phyloP scores from a whole-genome alignment of 2,113 vertebrate genomes.

The Cromileptes altivelis region DNA sequence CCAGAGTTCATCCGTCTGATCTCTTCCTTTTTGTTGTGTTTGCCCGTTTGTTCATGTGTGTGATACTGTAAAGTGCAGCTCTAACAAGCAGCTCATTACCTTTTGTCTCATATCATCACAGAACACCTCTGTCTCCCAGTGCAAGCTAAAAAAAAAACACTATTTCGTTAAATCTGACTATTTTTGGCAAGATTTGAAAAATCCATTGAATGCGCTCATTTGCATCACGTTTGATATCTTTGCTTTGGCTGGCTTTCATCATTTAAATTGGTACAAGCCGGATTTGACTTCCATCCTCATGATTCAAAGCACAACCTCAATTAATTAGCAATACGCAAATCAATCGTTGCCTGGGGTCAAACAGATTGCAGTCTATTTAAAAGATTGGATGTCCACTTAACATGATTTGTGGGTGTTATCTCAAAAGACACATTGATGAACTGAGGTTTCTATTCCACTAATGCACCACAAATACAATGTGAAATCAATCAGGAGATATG shows the following conservation, averaged over 20 bases:
- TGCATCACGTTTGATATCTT: slow-evolving; percentile 26
- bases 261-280: not conserved
- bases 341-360: slow-evolving; percentile 70
- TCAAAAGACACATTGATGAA: slow-evolving; percentile 62
- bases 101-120: slow-evolving; percentile 49
- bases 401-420: slow-evolving; percentile 70
- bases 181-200: slow-evolving; percentile 21
- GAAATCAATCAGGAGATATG: slow-evolving; percentile 43
- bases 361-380: slow-evolving; percentile 56
- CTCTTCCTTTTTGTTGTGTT: slow-evolving; percentile 22
- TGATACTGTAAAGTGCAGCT: slow-evolving; percentile 13
- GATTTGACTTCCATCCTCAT: slow-evolving; percentile 13
- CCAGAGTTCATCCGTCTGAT: slow-evolving; percentile 50
- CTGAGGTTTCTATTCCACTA: slow-evolving; percentile 53
- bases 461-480: slow-evolving; percentile 55
- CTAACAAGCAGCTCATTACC: slow-evolving; percentile 54
- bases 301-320: slow-evolving; percentile 59
- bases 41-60: slow-evolving; percentile 23
- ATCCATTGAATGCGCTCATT: slow-evolving; percentile 9
- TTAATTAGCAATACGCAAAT: slow-evolving; percentile 71
- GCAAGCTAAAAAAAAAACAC: not conserved
- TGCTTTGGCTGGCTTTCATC: slow-evolving; percentile 9
- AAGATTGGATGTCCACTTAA: slow-evolving; percentile 62
- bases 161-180: not conserved
- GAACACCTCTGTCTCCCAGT: slow-evolving; percentile 16